Base-by-base conservation (phyloP, 2,113 vertebrate genomes). In the Ailuropoda melanoleuca region DNA sequence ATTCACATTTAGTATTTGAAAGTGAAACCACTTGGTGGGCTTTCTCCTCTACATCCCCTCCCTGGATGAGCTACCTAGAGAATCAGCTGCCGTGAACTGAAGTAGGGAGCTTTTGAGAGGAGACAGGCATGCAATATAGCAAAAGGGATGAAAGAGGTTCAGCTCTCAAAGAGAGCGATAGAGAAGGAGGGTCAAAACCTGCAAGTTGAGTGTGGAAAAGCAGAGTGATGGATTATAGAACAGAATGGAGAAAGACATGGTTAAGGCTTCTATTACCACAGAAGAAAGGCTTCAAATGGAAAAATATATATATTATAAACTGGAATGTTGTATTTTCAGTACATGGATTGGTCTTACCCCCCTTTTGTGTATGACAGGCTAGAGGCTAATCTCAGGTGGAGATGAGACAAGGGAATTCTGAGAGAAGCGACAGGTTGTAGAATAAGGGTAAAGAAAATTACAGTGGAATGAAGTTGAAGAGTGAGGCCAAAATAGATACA, bases 111-210 rank as follows among this genome's bases (percentile, higher is more conserved):
- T 94, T 97, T 95, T 88, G 81, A 97, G 56, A 93, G n/a, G 55
- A 97, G 90, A 94, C 83, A 94, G 86, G 14, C 53, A 62, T 85
- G 95, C 50, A 46, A 74, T 64, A 82, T 21, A 86, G 81, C 75
- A 83, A 89, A 97, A 78, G 58, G 53, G 74, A 92, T 97, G 92
- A 95, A 95, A 97, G 90, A 90, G 55, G 7, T 88, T 97, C 68
- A 97, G 92, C 68, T 85, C 90, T 97, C 80, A 90, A 88, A 81
- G 58, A 77, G 29, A 88, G 82, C 89, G 96, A 95, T 58, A 89
- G 93, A 88, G 92, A 74, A 95, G 84, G 86, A 95, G 87, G 90
- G 75, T 95, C 87, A 88, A 70, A 94, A 64, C 56, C 64, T 94
- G 60, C 72, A 78, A 37, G 55, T 15, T 58, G 77, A 95, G 81